A percentile compares a stretch with the other conserved stretches of the same genome.
Evolutionary conservation across 2,113 vertebrate genomes (phyloP).

Genomic region (Gambusia holbrooki): DNA sequence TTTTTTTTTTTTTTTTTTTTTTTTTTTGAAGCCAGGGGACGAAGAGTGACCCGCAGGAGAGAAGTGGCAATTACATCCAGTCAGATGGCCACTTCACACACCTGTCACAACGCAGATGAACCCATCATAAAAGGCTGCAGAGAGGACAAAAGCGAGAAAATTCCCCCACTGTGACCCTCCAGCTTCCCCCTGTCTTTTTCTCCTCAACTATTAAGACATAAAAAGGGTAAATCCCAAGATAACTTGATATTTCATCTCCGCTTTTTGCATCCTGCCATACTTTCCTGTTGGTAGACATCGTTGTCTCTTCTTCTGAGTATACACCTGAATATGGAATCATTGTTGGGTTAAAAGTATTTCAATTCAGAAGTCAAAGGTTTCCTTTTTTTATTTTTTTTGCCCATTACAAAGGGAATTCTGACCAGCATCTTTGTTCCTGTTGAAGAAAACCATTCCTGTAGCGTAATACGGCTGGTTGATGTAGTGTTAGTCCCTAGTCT

Average conservation of each 20-base stretch:
- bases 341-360: too few relatives aligned
- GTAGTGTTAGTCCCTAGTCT: too few relatives aligned
- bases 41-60: conserved; percentile 68
- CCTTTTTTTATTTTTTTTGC: too few relatives aligned
- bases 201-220: conserved; percentile 66
- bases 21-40: conserved; percentile 48
- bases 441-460: not conserved
- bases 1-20: too few relatives aligned
- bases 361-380: too few relatives aligned
- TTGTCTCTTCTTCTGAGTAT: not conserved
- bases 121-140: conserved; percentile 56
- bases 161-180: conserved; percentile 63
- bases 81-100: conserved; percentile 72
- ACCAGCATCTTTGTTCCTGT: not conserved
- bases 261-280: conserved; percentile 22
- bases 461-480: not conserved
- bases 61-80: conserved; percentile 67
- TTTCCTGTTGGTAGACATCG: not conserved
- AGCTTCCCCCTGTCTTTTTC: conserved; percentile 62
- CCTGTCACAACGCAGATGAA: conserved; percentile 73
- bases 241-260: conserved; percentile 48
- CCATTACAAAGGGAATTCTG: too few relatives aligned
- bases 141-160: conserved; percentile 44
- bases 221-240: conserved; percentile 63
- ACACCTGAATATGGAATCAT: not conserved